These are phyloP conservation scores for Leucophenga montana DNA, from an alignment of 2,888 invertebrate genomes.

Conservation along the genomic window DNA sequence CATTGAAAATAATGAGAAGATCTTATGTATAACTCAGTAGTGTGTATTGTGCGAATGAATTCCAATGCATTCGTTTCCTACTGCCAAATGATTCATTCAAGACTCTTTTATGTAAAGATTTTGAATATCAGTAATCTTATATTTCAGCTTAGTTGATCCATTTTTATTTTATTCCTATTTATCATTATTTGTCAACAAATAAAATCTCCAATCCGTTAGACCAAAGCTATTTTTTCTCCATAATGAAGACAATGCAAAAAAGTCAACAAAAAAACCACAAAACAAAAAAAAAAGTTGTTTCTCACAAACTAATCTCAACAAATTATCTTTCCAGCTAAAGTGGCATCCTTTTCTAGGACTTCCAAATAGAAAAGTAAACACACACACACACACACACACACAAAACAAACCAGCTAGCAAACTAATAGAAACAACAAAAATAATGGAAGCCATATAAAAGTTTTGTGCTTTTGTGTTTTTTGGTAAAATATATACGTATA, in stretches of 20 bases:
- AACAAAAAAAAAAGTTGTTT: neutral
- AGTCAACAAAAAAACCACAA: neutral
- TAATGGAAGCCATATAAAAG: neutral
- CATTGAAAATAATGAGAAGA: no score
- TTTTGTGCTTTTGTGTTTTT: constrained; percentile 1
- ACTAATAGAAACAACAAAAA: neutral
- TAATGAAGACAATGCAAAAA: neutral
- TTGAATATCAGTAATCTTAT: no score
- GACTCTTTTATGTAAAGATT: no score
- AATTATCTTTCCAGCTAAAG: neutral
- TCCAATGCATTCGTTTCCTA: no score
- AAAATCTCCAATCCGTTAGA: no score
- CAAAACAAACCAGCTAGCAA: neutral
- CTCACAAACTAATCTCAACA: constrained; percentile 7
- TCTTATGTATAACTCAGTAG: no score
- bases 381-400: neutral
- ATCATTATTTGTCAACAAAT: no score
- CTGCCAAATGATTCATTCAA: no score
- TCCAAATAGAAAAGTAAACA: neutral
- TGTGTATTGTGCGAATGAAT: no score
- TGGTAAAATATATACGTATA: neutral
- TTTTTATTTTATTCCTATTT: no score
- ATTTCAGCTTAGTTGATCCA: no score
- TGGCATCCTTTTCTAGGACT: neutral
- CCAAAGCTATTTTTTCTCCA: no score